Evolutionary conservation across 2,888 invertebrate species (phyloP).

Genomic region (Noctua comes): DNA sequence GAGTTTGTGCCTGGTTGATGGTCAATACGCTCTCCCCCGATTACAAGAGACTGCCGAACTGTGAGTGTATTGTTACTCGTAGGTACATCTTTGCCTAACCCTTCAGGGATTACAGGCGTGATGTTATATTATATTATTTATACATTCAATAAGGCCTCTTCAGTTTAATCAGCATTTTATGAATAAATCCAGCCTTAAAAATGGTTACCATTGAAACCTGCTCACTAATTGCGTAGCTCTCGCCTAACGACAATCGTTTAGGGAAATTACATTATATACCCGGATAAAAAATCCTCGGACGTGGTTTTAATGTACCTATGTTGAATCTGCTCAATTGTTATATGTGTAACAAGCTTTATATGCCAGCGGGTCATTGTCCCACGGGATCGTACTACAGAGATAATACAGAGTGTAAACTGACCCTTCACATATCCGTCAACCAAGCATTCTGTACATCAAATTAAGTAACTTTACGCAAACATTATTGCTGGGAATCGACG

Average conservation of each 20-base stretch:
- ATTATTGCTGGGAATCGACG: too few relatives aligned
- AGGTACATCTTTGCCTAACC: not conserved
- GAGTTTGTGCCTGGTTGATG: not conserved
- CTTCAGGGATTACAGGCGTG: not conserved
- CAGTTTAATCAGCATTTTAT: not conserved
- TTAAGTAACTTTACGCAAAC: too few relatives aligned
- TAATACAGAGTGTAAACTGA: too few relatives aligned
- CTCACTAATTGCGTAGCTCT: not conserved
- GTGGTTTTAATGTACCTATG: not conserved
- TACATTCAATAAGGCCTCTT: not conserved
- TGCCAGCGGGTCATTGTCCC: not conserved
- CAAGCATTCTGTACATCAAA: too few relatives aligned
- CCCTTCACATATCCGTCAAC: too few relatives aligned
- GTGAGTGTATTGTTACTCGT: not conserved
- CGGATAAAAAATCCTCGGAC: not conserved
- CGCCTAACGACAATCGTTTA: conserved; percentile 6
- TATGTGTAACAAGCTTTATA: not conserved
- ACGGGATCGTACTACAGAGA: not conserved
- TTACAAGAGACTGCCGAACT: not conserved
- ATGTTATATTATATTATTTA: not conserved
- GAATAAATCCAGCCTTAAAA: not conserved
- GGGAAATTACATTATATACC: conserved; percentile 3
- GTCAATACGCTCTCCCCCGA: not conserved
- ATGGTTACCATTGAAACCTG: not conserved
- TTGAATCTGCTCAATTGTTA: not conserved